Percentiles rank a stretch among this genome's conserved stretches.
Evolutionary conservation across 2,113 vertebrate species (phyloP).

Genomic region (Hypomesus transpacificus): DNA sequence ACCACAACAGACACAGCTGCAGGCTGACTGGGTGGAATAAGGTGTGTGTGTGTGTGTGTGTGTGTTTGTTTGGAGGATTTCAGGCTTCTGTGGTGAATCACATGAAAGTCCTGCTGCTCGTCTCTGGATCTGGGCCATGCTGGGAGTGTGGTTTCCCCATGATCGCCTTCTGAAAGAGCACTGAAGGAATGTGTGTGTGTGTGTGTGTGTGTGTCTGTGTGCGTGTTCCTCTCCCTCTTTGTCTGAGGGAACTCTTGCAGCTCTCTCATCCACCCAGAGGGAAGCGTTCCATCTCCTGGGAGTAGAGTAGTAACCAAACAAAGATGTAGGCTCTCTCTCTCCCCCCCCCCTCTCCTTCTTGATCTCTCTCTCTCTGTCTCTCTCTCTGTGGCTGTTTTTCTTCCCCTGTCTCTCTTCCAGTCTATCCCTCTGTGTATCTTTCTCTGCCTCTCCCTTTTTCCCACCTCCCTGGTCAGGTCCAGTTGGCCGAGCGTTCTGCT

Average conservation of each 20-base stretch:
- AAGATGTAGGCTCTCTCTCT: background rate
- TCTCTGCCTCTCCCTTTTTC: too few species aligned
- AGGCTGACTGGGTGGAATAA: background rate
- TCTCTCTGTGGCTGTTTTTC: background rate
- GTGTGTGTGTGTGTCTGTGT: background rate
- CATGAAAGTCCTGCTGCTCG: background rate
- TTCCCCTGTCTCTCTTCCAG: background rate
- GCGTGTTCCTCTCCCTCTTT: background rate
- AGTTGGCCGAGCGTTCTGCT: too few species aligned
- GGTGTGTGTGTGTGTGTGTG: background rate
- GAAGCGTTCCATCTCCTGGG: too few species aligned
- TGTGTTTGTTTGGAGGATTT: background rate
- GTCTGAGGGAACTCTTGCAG: background rate
- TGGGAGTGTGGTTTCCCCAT: background rate
- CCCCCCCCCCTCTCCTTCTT: background rate
- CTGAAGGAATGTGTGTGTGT: background rate
- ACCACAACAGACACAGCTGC: background rate
- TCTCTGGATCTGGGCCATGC: background rate
- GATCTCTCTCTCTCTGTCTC: background rate
- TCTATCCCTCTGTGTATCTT: too few species aligned
- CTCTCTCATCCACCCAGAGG: background rate
- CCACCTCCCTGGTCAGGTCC: too few species aligned
- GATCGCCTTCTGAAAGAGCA: background rate
- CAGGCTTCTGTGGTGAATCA: background rate
- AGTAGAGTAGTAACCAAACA: too few species aligned